Evolutionary conservation across 2,797 vertebrate species (phyloP), one percentile per base, ranked within the genome.

Genomic region (Chelmon rostratus): DNA sequence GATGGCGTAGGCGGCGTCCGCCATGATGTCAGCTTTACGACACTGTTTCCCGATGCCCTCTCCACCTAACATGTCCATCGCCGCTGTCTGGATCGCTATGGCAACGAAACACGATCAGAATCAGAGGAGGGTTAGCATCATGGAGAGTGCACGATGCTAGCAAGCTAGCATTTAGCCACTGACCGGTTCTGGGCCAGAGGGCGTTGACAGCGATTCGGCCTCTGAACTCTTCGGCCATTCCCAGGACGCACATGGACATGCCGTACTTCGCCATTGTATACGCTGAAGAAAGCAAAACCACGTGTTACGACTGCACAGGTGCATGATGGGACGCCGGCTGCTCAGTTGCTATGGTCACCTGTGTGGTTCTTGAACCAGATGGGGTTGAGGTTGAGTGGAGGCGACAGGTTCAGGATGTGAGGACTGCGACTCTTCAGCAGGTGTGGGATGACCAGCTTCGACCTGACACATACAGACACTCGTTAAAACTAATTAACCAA

Each of bases 231-330:
- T 99, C 97, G 2, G 98, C 96, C 98, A 99, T 99, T 73, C 98
- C 98, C 88, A 99, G 94, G 49, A 99, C 97, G 62, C 97, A 99
- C 97, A 99, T 99, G 76, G 98, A 99, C 98, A 99, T 99, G 10
- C 98, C 98, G 13, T 99, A 99, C 84, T 99, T 99, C 13, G 98
- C 97, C 94, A 99, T 98, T 0, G 98, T 99, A 70, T 99, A 99
- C 1, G 98, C 98, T 99, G 62, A 12, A 33, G 54, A 57, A 50
- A 37, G 2, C 12, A 6, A 42, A 4, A 21, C 5, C 44, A 21
- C 1, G 0, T 9, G 13, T 76, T 9, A 25, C 9, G 6, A 3
- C 25, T 6, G 54, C 15, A 16, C 16, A 28, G 44, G 37, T 47
- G 53, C 1, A 23, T 37, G 33, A 25, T 54, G 37, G 67, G 72